Base-by-base conservation (phyloP, 2,888 invertebrate genomes). In the Pelosia muscerda region DNA sequence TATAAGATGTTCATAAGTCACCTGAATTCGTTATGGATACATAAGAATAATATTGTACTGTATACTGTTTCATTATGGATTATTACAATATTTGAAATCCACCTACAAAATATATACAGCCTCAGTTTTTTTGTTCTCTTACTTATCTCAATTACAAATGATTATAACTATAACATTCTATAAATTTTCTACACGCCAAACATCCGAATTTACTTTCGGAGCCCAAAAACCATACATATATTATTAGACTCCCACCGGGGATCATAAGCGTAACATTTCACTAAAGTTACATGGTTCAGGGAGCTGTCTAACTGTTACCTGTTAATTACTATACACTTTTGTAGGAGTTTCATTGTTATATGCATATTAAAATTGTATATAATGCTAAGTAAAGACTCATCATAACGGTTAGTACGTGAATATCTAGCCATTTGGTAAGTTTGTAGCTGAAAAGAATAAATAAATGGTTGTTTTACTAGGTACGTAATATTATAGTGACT, bases 381-480 rank as follows among this genome's bases (percentile, higher is more conserved):
- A 72, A 81, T 81, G 74, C 63, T 63, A 63, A 62, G 31, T 28
- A 54, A 42, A 61, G 65, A 66, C 15, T 49, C 60, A 76, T 76
- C 65, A 81, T 88, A 86, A 88, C 86, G 80, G 86, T 80, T 66
- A 67, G 25, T 67, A 71, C 61, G 79, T 78, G 76, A 85, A 86
- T 82, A 78, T 78, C 70, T 76, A 71, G 42, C 22, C 23, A 34
- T 42, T 49, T 34, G 38, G 34, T 60, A 63, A 63, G 5, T 31
- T 25, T 19, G 23, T 23, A 34, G 31, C 22, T 26, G 23, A 55
- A 54, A 63, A 53, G 23, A 13, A 13, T 62, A 4, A 0, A 28
- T 26, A 34, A 53, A 38, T 38, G 8, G 6, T 55, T 26, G 25
- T 55, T 5, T 9, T 19, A n/a, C n/a, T 49, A n/a, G 19, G n/a